Conservation (phyloP, 1,140 invertebrate genomes). For the Odontomachus brunneus region DNA sequence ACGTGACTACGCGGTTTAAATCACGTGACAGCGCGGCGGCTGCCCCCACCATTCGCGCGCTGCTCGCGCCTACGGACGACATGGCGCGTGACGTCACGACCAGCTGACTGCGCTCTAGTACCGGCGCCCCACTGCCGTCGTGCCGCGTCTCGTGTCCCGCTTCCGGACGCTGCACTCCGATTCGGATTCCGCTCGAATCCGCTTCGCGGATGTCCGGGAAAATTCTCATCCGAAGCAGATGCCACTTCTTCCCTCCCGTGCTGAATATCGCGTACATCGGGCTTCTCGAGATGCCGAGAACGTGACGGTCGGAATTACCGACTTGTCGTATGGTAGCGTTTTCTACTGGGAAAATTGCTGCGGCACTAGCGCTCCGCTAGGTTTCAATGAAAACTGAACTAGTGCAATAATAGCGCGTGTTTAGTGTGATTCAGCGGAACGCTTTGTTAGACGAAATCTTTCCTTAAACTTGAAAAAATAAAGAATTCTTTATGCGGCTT, state of each 20-base stretch:
- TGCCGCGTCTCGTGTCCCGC: constrained; percentile 24
- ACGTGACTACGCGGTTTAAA: constrained; percentile 68
- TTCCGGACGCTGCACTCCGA: neutral
- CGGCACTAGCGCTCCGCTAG: too few species aligned
- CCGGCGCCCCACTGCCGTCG: constrained; percentile 64
- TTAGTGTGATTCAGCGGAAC: too few species aligned
- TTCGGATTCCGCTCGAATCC: constrained; percentile 27
- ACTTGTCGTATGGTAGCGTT: too few species aligned
- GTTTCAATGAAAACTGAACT: too few species aligned
- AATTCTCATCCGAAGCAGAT: neutral
- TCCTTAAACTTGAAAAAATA: too few species aligned
- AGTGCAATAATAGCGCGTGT: too few species aligned
- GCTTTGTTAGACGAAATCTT: too few species aligned
- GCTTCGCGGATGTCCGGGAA: constrained; percentile 30
- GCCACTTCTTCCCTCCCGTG: too few species aligned
- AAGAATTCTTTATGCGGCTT: too few species aligned
- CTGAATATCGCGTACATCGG: neutral
- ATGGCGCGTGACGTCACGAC: constrained; percentile 80
- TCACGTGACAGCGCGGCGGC: constrained; percentile 68
- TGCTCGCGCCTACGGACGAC: constrained; percentile 76
- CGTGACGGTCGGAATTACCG: too few species aligned
- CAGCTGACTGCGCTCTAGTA: constrained; percentile 80
- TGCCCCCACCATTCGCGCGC: neutral
- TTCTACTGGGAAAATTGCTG: too few species aligned
- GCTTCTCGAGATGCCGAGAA: too few species aligned